Percentiles rank a stretch among this genome's conserved stretches.
phyloP scores from a whole-genome alignment of 2,113 vertebrate species.

The Heterochromis multidens region DNA sequence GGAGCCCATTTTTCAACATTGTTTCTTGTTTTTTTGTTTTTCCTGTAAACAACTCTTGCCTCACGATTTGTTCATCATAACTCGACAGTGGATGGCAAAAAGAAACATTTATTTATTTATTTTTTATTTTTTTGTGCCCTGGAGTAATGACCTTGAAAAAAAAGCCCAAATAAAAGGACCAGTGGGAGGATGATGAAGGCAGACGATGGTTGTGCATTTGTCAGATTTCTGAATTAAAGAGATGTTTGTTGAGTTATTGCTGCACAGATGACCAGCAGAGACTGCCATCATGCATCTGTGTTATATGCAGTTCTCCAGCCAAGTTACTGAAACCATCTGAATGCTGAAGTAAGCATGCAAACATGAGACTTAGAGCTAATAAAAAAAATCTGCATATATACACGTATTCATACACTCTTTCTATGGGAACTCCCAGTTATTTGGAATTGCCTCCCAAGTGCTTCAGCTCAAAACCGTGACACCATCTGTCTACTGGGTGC shows the following conservation, averaged over 20 bases:
- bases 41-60: conserved; percentile 58
- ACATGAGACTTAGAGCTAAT: neutral
- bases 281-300: conserved; percentile 41
- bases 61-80: conserved; percentile 53
- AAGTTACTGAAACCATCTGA: conserved; percentile 1
- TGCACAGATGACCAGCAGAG: conserved; percentile 29
- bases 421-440: neutral
- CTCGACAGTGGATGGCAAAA: neutral
- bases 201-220: conserved; percentile 25
- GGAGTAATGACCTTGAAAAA: conserved; percentile 31
- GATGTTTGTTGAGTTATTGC: conserved; percentile 20
- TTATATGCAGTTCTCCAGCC: neutral
- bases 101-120: neutral
- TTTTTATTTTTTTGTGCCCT: conserved; percentile 2
- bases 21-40: conserved; percentile 49
- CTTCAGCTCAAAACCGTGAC: conserved; percentile 42
- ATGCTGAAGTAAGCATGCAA: neutral
- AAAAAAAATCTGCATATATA: neutral
- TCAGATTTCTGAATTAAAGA: conserved; percentile 49
- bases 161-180: conserved; percentile 14
- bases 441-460: conserved; percentile 4
- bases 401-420: neutral
- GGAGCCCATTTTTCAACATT: conserved; percentile 53
- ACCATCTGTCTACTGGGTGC: conserved; percentile 55
- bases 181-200: conserved; percentile 38